A percentile compares a stretch with the other conserved stretches of the same genome.
Evolutionary conservation across 2,113 vertebrate species (phyloP).

Genomic region (Eretmochelys imbricata): DNA sequence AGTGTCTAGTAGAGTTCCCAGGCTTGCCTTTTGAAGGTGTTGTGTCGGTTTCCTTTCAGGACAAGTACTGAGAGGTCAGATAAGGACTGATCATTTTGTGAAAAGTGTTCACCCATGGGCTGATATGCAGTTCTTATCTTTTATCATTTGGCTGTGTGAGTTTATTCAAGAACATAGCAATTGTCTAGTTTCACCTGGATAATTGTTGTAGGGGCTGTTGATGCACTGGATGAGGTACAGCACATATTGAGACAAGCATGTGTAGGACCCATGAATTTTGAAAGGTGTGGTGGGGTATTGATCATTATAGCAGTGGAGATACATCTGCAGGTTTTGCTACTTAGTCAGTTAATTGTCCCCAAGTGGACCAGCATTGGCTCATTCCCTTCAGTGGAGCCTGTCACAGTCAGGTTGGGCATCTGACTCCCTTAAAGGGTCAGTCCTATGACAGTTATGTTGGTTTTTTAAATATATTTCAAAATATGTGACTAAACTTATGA

Average conservation of each 20-base stretch:
- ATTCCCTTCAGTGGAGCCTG: background rate
- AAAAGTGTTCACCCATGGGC: background rate
- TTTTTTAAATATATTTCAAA: background rate
- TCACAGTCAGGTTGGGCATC: background rate
- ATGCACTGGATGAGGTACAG: background rate
- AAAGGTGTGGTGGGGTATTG: background rate
- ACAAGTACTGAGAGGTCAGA: background rate
- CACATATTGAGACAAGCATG: background rate
- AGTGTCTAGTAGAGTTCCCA: background rate
- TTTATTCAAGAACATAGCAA: background rate
- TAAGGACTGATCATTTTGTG: background rate
- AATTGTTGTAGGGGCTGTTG: background rate
- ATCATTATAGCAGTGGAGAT: background rate
- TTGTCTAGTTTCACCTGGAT: background rate
- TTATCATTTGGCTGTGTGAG: background rate
- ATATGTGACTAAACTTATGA: background rate
- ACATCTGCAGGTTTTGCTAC: background rate
- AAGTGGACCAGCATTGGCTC: background rate
- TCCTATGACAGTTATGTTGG: background rate
- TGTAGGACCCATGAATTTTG: background rate
- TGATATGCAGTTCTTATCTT: background rate
- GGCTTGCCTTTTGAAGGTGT: background rate
- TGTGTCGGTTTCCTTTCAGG: background rate
- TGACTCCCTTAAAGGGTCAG: background rate
- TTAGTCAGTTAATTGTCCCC: background rate